Percentiles rank a stretch among this genome's conserved stretches.
These are phyloP conservation scores for Albula glossodonta DNA, from an alignment of 2,113 vertebrate species.

Conservation along the genomic window DNA sequence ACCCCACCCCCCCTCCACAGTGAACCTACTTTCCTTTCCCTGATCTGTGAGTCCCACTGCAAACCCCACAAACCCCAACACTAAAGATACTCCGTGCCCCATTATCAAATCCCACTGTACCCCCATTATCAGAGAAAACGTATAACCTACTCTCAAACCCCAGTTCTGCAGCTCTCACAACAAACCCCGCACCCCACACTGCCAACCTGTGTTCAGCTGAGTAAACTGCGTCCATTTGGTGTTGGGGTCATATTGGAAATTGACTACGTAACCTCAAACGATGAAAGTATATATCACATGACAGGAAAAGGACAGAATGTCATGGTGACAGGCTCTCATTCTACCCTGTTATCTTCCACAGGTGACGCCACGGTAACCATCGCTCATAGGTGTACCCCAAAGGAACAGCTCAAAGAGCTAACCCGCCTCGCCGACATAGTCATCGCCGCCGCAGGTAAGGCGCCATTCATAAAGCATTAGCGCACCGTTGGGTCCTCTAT, in stretches of 20 bases:
- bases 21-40: not conserved
- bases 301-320: not conserved
- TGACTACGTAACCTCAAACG: not conserved
- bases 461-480: not conserved
- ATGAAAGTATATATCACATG: not conserved
- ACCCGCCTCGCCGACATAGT: constrained; percentile 79
- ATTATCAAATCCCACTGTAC: no score
- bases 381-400: constrained; percentile 83
- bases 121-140: not conserved
- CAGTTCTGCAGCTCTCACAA: not conserved
- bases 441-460: constrained; percentile 83
- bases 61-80: no score
- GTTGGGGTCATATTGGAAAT: no score
- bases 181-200: not conserved
- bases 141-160: no score
- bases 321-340: not conserved
- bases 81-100: no score
- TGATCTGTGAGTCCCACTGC: no score
- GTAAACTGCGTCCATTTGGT: not conserved
- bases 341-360: constrained; percentile 45
- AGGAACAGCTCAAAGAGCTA: constrained; percentile 78
- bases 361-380: constrained; percentile 93
- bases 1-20: not conserved
- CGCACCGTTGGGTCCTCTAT: not conserved
- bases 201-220: not conserved